Conservation (phyloP, 2,888 invertebrate species). For the Rhodophaea formosa region DNA sequence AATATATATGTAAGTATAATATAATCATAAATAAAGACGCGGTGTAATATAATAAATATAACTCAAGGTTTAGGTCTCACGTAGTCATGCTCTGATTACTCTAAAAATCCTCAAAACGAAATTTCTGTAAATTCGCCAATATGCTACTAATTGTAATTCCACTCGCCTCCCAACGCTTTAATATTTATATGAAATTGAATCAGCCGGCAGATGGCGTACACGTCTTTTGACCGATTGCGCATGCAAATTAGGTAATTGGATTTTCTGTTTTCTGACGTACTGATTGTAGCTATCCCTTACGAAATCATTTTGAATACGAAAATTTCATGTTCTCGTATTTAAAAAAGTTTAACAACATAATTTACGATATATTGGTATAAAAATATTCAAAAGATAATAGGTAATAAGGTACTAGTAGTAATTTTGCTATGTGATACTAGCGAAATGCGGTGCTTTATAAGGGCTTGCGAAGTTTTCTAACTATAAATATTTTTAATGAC, state of each 20-base stretch:
- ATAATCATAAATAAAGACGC: too few species aligned
- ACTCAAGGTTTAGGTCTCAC: too few species aligned
- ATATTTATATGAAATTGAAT: neutral
- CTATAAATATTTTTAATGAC: too few species aligned
- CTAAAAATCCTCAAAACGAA: neutral
- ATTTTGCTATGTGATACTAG: too few species aligned
- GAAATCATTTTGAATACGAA: neutral
- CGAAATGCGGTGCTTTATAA: too few species aligned
- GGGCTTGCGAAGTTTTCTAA: too few species aligned
- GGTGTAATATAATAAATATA: too few species aligned
- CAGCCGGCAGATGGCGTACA: neutral
- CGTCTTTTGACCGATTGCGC: neutral
- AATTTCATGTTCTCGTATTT: neutral
- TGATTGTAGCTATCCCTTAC: neutral
- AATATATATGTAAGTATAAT: too few species aligned
- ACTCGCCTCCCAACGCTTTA: neutral
- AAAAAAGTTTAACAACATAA: too few species aligned
- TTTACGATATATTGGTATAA: too few species aligned
- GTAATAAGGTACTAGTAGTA: too few species aligned
- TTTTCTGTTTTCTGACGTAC: neutral
- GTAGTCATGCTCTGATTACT: neutral
- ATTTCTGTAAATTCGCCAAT: neutral
- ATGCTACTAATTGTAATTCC: neutral
- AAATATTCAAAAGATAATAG: too few species aligned
- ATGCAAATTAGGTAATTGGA: neutral